A percentile compares a stretch with the other conserved stretches of the same genome.
Conservation (phyloP, 2,113 vertebrate genomes). For the Mesitornis unicolor region DNA sequence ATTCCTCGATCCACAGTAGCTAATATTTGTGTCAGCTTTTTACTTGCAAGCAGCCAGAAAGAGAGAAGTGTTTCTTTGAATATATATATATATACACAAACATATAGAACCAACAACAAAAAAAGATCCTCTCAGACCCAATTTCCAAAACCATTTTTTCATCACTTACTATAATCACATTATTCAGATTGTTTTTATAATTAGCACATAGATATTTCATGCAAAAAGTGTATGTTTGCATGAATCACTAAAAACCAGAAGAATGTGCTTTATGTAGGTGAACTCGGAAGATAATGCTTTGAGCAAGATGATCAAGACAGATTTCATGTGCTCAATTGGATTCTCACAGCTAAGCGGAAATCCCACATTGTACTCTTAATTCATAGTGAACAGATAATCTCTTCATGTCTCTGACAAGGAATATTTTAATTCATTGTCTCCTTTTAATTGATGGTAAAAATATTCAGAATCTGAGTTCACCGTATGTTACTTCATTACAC, state of each 20-base stretch:
- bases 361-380: neutral
- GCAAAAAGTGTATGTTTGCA: neutral
- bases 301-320: neutral
- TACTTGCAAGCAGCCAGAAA: neutral
- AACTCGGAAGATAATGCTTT: neutral
- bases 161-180: neutral
- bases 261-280: neutral
- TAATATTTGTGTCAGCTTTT: neutral
- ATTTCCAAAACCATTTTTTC: neutral
- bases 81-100: too few relatives aligned
- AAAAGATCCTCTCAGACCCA: neutral
- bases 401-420: neutral
- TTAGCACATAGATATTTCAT: neutral
- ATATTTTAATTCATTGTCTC: neutral
- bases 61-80: neutral
- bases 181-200: neutral
- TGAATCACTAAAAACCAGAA: neutral
- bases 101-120: neutral
- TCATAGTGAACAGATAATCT: neutral
- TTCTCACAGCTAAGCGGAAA: neutral
- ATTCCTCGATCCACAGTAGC: neutral
- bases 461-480: neutral
- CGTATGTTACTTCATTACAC: neutral
- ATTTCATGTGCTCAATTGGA: neutral
- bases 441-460: neutral